A percentile compares a stretch with the other conserved stretches of the same genome.
Evolutionary conservation across 2,797 vertebrate species (phyloP).

Genomic region (Chelon auratus): DNA sequence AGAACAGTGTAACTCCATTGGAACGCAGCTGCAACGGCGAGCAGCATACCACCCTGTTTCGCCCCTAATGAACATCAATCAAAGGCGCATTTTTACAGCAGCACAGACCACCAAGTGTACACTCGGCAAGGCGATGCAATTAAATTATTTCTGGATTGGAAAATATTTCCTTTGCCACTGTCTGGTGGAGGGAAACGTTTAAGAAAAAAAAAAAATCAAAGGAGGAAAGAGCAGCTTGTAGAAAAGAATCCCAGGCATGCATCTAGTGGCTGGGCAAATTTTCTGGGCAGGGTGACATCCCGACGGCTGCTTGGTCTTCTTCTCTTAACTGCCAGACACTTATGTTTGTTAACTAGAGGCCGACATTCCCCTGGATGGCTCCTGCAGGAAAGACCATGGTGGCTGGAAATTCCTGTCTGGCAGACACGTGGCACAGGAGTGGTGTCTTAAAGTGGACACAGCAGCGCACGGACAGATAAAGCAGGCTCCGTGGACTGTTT

Average conservation of each 20-base stretch:
- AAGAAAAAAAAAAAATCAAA: constrained; percentile 48
- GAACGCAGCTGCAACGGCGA: constrained; percentile 67
- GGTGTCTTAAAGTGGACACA: constrained; percentile 51
- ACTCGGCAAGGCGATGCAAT: constrained; percentile 60
- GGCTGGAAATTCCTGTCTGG: constrained; percentile 55
- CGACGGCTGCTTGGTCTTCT: constrained; percentile 34
- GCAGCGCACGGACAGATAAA: constrained; percentile 33
- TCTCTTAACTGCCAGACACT: constrained; percentile 53
- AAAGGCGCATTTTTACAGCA: constrained; percentile 64
- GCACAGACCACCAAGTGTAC: constrained; percentile 63
- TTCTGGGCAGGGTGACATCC: constrained; percentile 71
- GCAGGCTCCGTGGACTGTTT: constrained; percentile 32
- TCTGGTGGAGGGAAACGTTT: constrained; percentile 61
- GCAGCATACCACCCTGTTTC: constrained; percentile 66
- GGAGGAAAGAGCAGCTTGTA: constrained; percentile 61
- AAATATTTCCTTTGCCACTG: constrained; percentile 74
- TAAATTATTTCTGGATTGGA: constrained; percentile 78
- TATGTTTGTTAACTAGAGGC: constrained; percentile 66
- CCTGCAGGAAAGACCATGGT: constrained; percentile 41
- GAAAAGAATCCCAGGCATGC: constrained; percentile 77
- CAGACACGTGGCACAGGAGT: constrained; percentile 59
- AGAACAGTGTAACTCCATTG: constrained; percentile 75
- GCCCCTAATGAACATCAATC: constrained; percentile 74
- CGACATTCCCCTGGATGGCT: constrained; percentile 57
- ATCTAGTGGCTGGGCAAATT: constrained; percentile 56